These are phyloP conservation scores for Rhorus exstirpatorius DNA, from an alignment of 2,888 invertebrate species.

Conservation along the genomic window DNA sequence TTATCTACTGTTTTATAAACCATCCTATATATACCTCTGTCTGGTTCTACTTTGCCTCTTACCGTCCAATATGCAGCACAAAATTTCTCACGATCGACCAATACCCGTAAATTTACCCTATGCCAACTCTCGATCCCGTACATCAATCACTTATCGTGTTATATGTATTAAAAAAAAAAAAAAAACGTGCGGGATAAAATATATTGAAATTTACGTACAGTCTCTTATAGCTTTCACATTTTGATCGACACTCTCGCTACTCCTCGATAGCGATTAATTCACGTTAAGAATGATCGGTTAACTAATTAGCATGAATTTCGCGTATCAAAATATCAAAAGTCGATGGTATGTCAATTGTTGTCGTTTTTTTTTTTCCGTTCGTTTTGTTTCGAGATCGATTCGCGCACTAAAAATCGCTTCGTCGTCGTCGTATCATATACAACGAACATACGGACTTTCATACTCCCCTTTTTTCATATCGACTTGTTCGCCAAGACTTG, in stretches of 20 bases:
- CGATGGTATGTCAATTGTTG: slow-evolving; percentile 29
- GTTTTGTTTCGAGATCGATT: slow-evolving; percentile 43
- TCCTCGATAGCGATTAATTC: slow-evolving; percentile 59
- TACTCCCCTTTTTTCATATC: not conserved
- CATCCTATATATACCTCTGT: slow-evolving; percentile 16
- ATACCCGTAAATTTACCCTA: slow-evolving; percentile 44
- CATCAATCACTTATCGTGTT: slow-evolving; percentile 65
- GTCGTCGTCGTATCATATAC: slow-evolving; percentile 41
- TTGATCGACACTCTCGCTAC: slow-evolving; percentile 45
- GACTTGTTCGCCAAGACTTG: not conserved
- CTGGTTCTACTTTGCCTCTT: slow-evolving; percentile 1
- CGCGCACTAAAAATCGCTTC: slow-evolving; percentile 52
- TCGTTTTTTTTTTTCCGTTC: slow-evolving; percentile 10
- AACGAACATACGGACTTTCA: slow-evolving; percentile 2
- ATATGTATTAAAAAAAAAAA: slow-evolving; percentile 28
- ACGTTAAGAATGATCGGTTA: slow-evolving; percentile 59
- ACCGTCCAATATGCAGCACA: slow-evolving; percentile 16
- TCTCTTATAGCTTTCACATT: slow-evolving; percentile 62
- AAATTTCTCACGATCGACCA: slow-evolving; percentile 64
- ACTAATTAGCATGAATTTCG: slow-evolving; percentile 67
- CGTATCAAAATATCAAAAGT: slow-evolving; percentile 58
- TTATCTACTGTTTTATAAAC: slow-evolving; percentile 20
- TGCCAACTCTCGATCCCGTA: slow-evolving; percentile 10
- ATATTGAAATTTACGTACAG: slow-evolving; percentile 58
- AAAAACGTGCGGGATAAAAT: not conserved